Conservation (phyloP, 1,140 invertebrate species). For the Augochlora pura region DNA sequence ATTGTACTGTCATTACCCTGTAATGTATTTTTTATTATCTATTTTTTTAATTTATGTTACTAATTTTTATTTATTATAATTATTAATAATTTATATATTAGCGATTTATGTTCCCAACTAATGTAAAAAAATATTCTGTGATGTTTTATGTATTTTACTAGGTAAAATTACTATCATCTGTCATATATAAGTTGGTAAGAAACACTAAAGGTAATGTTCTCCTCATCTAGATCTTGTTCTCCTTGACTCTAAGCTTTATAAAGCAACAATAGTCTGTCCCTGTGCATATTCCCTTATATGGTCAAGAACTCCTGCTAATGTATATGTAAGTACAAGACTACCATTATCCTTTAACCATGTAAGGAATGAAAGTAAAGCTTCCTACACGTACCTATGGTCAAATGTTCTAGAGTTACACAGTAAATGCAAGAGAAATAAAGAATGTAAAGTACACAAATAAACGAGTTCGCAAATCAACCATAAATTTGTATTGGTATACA, state of each 20-base stretch:
- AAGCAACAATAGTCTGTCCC: slow-evolving; percentile 17
- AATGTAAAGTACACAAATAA: neutral
- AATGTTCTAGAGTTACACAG: neutral
- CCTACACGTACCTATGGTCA: neutral
- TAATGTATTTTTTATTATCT: neutral
- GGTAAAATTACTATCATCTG: neutral
- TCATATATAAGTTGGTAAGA: slow-evolving; percentile 4
- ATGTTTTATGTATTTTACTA: neutral
- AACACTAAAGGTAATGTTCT: slow-evolving; percentile 38
- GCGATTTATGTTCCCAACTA: neutral
- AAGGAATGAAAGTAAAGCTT: neutral
- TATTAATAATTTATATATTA: neutral
- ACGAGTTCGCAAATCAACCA: too few species aligned
- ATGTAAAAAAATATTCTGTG: neutral
- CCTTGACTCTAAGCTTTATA: slow-evolving; percentile 42
- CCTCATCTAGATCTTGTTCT: slow-evolving; percentile 46
- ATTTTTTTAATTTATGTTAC: neutral
- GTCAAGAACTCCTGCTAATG: slow-evolving; percentile 21
- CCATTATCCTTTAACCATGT: slow-evolving; percentile 1
- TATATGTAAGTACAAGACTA: slow-evolving; percentile 4
- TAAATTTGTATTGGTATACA: too few species aligned
- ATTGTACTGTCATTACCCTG: too few species aligned
- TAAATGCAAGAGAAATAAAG: neutral
- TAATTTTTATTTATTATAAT: too few species aligned
- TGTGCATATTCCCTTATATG: slow-evolving; percentile 40